Evolutionary conservation across 2,797 vertebrate species (phyloP).

Genomic region (Betta splendens): DNA sequence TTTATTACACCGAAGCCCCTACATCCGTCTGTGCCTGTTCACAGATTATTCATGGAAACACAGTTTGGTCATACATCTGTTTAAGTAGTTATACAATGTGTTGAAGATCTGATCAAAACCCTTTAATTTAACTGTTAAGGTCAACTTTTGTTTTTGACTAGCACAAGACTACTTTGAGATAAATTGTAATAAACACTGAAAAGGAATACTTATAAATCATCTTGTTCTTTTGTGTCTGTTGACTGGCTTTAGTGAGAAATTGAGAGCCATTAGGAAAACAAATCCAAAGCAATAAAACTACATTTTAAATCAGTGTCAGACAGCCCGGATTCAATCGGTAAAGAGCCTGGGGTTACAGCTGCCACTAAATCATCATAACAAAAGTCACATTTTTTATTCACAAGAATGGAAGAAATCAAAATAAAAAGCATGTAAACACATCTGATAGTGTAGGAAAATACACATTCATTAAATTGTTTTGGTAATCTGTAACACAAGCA

Average conservation of each 20-base stretch:
- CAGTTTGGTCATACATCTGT: too few species aligned
- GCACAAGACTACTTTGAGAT: not conserved
- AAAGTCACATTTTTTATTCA: slow-evolving; percentile 1
- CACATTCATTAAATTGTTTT: too few species aligned
- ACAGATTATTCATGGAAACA: too few species aligned
- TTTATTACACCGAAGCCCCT: slow-evolving; percentile 10
- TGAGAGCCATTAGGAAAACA: not conserved
- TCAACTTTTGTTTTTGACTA: not conserved
- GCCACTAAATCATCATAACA: slow-evolving; percentile 8
- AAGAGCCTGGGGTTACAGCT: slow-evolving; percentile 2
- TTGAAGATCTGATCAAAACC: too few species aligned
- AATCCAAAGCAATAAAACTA: slow-evolving; percentile 18
- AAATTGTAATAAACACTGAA: not conserved
- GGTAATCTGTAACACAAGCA: too few species aligned
- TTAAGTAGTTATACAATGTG: too few species aligned
- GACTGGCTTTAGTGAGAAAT: slow-evolving; percentile 5
- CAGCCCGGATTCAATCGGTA: not conserved
- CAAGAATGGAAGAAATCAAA: not conserved
- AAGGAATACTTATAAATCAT: not conserved
- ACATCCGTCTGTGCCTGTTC: too few species aligned
- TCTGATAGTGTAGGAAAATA: too few species aligned
- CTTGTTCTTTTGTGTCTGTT: not conserved
- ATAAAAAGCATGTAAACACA: not conserved
- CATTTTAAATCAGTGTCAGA: slow-evolving; percentile 19
- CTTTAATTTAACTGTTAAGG: not conserved